Evolutionary conservation across 92 coral and sea anemone genomes (phyloP).

Genomic region (Phenganax marumi): DNA sequence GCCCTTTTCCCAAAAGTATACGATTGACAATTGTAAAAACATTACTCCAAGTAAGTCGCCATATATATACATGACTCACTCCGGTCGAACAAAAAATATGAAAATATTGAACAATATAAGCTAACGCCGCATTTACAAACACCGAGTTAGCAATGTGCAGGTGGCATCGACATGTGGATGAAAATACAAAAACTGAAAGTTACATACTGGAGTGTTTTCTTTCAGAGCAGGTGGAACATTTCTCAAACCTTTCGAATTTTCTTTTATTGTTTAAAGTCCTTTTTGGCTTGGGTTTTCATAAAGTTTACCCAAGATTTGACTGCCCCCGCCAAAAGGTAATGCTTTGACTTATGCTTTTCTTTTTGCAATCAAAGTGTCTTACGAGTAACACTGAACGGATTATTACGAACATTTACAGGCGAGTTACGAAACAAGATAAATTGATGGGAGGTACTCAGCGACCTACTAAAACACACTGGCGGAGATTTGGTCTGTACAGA

Average conservation of each 20-base stretch:
- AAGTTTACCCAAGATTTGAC: background rate
- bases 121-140: slow-evolving; percentile 10
- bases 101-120: background rate
- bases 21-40: background rate
- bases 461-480: too few species aligned
- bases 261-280: too few species aligned
- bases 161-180: slow-evolving; percentile 18
- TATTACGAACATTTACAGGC: too few species aligned
- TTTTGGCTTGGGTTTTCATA: too few species aligned
- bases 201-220: background rate
- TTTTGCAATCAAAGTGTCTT: background rate
- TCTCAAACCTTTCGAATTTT: background rate
- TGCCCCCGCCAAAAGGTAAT: background rate
- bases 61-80: background rate
- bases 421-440: too few species aligned
- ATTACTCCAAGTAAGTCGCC: background rate
- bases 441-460: too few species aligned
- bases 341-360: background rate
- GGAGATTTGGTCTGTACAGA: too few species aligned
- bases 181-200: background rate
- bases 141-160: slow-evolving; percentile 1
- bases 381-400: background rate
- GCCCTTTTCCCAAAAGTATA: background rate
- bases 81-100: background rate
- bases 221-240: background rate